Conservation (phyloP, 2,888 invertebrate species). For the Yponomeuta sedellus region DNA sequence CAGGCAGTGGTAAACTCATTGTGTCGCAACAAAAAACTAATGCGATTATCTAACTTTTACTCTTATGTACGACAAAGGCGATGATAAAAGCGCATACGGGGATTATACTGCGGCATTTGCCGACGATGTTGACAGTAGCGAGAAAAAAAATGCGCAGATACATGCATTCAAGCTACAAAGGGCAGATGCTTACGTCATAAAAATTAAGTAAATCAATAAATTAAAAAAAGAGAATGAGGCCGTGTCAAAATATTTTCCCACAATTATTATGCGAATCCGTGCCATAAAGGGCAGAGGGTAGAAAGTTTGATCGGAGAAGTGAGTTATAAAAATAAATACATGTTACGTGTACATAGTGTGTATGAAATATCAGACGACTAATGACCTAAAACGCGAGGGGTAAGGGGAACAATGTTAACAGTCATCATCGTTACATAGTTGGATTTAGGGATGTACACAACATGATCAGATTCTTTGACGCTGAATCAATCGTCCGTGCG, state of each 20-base stretch:
- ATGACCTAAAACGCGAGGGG: conserved; percentile 72
- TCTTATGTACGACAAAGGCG: conserved; percentile 5
- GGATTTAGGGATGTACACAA: too few relatives aligned
- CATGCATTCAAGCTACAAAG: conserved; percentile 2
- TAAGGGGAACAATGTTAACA: conserved; percentile 25
- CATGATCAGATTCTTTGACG: too few relatives aligned
- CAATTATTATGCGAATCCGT: conserved; percentile 57
- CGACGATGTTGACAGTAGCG: neutral
- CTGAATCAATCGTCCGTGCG: too few relatives aligned
- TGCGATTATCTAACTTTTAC: conserved; percentile 4
- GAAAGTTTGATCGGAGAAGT: conserved; percentile 37
- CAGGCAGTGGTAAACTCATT: neutral
- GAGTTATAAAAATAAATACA: conserved; percentile 72
- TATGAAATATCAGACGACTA: conserved; percentile 70
- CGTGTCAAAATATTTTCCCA: conserved; percentile 63
- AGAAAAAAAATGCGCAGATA: neutral
- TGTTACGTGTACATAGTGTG: conserved; percentile 50
- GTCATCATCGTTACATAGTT: too few relatives aligned
- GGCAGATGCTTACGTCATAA: conserved; percentile 43
- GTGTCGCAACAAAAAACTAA: conserved; percentile 5
- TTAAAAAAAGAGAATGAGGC: conserved; percentile 39
- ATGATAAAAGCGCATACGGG: conserved; percentile 9
- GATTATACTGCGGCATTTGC: neutral
- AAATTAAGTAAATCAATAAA: conserved; percentile 45
- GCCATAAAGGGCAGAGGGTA: conserved; percentile 52